Conservation (phyloP, 2,113 vertebrate species). For the Chaetops frenatus region DNA sequence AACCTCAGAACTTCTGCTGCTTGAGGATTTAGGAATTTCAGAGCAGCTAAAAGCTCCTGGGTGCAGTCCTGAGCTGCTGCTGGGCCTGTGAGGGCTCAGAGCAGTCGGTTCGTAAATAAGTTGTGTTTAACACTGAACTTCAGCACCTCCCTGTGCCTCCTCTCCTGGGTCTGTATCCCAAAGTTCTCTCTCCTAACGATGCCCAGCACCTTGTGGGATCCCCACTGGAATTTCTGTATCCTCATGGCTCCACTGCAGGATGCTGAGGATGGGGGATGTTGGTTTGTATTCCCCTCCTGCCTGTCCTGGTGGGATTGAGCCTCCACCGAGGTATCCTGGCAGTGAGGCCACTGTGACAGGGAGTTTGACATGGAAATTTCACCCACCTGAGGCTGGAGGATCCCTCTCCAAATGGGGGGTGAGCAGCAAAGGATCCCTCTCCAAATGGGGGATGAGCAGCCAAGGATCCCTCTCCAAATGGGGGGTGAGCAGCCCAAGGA, state of each 20-base stretch:
- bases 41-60: not conserved
- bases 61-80: not conserved
- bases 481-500: too few species aligned
- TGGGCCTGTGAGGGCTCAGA: too few species aligned
- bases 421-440: not conserved
- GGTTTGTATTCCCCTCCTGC: not conserved
- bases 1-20: not conserved
- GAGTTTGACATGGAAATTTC: not conserved
- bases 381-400: not conserved
- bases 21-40: not conserved
- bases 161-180: not conserved
- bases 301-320: not conserved
- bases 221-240: not conserved
- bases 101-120: fast-evolving
- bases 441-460: not conserved
- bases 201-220: not conserved
- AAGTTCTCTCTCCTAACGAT: fast-evolving
- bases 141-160: not conserved
- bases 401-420: not conserved
- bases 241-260: fast-evolving
- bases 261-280: not conserved
- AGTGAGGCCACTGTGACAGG: not conserved
- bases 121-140: not conserved
- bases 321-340: not conserved
- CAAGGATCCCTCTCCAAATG: too few species aligned